A percentile compares a stretch with the other conserved stretches of the same genome.
phyloP scores from a whole-genome alignment of 2,113 vertebrate genomes.

The Xerus inauris region DNA sequence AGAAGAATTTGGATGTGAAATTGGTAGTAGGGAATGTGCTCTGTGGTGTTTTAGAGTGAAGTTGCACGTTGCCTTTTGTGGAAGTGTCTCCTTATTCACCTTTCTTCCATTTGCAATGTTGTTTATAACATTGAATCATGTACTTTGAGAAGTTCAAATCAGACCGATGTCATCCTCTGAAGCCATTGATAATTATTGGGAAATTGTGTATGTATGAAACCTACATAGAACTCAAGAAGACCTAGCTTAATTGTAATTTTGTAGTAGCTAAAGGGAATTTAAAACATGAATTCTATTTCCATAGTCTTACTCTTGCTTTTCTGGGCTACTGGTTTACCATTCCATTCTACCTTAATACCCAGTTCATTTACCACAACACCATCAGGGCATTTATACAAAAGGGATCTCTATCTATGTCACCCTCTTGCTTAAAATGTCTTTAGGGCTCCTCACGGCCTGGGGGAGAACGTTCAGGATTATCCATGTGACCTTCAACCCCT shows the following conservation, averaged over 20 bases:
- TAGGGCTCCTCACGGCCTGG: not conserved
- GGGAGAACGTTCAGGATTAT: not conserved
- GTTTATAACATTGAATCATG: not conserved
- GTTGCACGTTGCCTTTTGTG: not conserved
- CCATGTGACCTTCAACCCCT: not conserved
- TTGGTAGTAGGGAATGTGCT: not conserved
- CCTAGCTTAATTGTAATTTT: not conserved
- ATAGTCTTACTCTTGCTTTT: not conserved
- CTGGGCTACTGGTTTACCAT: not conserved
- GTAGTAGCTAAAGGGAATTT: not conserved
- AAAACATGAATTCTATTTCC: not conserved
- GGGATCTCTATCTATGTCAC: not conserved
- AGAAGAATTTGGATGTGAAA: slow-evolving; percentile 11
- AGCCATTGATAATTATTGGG: not conserved
- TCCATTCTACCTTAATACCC: not conserved
- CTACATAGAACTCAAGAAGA: not conserved
- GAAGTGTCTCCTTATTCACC: not conserved
- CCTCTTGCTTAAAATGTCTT: not conserved
- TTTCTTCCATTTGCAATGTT: not conserved
- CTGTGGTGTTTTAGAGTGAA: not conserved
- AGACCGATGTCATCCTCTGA: not conserved
- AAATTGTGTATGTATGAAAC: not conserved
- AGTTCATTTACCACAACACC: not conserved
- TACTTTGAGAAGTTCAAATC: not conserved
- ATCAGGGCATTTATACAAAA: not conserved